Percentiles rank a stretch among this genome's conserved stretches.
Conservation (phyloP, 2,888 invertebrate genomes). For the Physocephala rufipes region DNA sequence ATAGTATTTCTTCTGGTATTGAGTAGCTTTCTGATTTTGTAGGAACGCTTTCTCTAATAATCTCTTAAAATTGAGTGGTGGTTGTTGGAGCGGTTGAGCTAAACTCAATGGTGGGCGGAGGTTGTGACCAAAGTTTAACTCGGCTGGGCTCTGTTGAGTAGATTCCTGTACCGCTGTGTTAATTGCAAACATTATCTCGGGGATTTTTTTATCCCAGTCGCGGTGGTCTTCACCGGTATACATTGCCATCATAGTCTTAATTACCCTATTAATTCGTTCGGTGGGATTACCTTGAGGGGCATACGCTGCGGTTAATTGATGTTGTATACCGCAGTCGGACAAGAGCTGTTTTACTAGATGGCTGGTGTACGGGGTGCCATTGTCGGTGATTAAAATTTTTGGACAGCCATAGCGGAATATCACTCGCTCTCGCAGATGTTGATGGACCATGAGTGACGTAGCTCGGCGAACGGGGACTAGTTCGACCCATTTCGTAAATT, state of each 20-base stretch:
- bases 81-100: background rate
- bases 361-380: background rate
- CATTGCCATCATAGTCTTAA: background rate
- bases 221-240: background rate
- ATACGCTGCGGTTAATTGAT: background rate
- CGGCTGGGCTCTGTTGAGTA: background rate
- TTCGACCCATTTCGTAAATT: conserved; percentile 7
- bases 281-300: background rate
- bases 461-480: background rate
- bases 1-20: background rate
- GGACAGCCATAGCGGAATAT: conserved; percentile 11
- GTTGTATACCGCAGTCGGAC: background rate
- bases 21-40: background rate
- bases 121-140: background rate
- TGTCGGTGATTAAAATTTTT: conserved; percentile 4
- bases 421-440: background rate
- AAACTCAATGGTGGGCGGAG: background rate
- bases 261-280: background rate
- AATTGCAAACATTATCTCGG: too few species aligned
- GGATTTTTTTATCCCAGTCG: background rate
- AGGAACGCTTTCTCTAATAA: background rate
- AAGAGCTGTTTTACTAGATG: background rate
- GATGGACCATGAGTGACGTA: background rate
- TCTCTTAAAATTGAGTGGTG: background rate
- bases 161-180: background rate